Conservation (phyloP, 2,888 invertebrate genomes). For the Diadegma fenestrale region DNA sequence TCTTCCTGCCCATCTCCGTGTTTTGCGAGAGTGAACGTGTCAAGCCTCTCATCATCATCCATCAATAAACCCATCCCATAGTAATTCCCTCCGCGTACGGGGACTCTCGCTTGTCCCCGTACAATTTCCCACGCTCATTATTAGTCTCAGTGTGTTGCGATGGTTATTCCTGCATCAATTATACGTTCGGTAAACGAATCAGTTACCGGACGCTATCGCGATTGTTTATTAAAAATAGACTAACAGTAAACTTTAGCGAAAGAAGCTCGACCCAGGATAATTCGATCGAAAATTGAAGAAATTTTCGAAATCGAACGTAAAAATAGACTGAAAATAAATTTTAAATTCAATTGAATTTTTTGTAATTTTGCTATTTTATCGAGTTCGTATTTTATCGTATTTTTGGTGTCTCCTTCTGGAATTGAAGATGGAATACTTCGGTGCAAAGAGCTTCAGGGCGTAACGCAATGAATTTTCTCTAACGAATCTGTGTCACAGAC, state of each 20-base stretch:
- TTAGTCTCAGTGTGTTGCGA: not conserved
- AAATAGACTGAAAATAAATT: too few relatives aligned
- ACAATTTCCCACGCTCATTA: not conserved
- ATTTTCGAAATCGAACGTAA: too few relatives aligned
- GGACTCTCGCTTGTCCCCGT: not conserved
- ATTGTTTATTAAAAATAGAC: too few relatives aligned
- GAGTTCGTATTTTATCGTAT: not conserved
- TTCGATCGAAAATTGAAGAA: too few relatives aligned
- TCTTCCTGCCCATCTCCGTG: constrained; percentile 26
- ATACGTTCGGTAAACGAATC: too few relatives aligned
- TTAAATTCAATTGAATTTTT: too few relatives aligned
- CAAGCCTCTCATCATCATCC: not conserved
- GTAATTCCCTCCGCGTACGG: too few relatives aligned
- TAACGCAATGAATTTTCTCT: not conserved
- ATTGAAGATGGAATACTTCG: not conserved
- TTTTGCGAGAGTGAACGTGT: constrained; percentile 32
- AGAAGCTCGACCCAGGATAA: too few relatives aligned
- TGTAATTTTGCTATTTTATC: too few relatives aligned
- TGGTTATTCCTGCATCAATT: not conserved
- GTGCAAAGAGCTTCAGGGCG: not conserved
- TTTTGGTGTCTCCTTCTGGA: not conserved
- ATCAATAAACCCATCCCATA: not conserved
- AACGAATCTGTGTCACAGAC: constrained; percentile 13
- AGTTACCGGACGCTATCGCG: too few relatives aligned
- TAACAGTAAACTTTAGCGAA: too few relatives aligned